Evolutionary conservation across 2,797 vertebrate species (phyloP).

Genomic region (Odontamblyopus rebecca): DNA sequence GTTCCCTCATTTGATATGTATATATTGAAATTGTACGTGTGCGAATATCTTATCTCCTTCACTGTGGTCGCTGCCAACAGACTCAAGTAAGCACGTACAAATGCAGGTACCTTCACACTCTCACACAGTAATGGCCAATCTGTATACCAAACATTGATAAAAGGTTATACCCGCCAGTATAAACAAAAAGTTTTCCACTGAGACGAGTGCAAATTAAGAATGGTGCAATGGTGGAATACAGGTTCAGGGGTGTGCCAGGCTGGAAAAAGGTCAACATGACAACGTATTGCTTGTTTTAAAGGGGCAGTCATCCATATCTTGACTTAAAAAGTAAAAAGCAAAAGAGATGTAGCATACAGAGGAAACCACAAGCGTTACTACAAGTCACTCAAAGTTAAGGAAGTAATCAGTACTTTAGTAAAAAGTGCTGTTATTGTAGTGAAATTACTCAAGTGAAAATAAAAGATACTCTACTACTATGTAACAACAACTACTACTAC

Average conservation of each 20-base stretch:
- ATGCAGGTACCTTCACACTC: slow-evolving; percentile 1
- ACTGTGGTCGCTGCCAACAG: slow-evolving; percentile 4
- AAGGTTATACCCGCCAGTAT: slow-evolving; percentile 22
- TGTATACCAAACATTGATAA: slow-evolving; percentile 53
- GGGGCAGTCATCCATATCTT: background rate
- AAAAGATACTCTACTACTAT: background rate
- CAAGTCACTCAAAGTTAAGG: background rate
- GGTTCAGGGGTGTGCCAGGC: background rate
- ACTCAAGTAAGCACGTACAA: slow-evolving; percentile 23
- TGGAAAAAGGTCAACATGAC: background rate
- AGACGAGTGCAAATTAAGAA: slow-evolving; percentile 23
- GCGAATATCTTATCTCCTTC: slow-evolving; percentile 14
- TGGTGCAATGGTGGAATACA: background rate
- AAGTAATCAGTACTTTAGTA: background rate
- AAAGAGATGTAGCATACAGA: background rate
- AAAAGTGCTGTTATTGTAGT: background rate
- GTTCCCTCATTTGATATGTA: slow-evolving; percentile 46
- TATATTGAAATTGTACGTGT: slow-evolving; percentile 34
- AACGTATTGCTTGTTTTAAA: background rate
- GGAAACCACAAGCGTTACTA: slow-evolving; percentile 1
- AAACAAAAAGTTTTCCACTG: slow-evolving; percentile 39
- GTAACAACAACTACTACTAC: background rate
- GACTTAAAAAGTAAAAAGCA: background rate
- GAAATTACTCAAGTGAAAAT: background rate
- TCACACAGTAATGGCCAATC: slow-evolving; percentile 27